These are phyloP conservation scores for Acanthoscelides obtectus DNA, from an alignment of 2,888 invertebrate genomes.

Conservation along the genomic window DNA sequence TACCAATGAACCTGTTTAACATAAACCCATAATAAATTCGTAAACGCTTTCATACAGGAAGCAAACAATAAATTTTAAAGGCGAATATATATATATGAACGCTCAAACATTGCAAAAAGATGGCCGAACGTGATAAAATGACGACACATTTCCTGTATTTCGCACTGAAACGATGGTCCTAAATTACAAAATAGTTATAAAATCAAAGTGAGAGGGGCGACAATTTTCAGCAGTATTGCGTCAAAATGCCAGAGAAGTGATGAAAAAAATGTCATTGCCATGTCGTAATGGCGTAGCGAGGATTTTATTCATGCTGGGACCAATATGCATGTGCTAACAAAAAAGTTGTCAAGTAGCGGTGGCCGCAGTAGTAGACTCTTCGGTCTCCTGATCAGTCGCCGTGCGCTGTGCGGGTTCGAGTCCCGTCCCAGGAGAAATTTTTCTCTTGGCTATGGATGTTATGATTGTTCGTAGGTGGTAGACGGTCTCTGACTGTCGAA, in stretches of 20 bases:
- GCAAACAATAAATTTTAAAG: constrained; percentile 14
- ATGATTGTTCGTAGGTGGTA: too few relatives aligned
- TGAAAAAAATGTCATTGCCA: too few relatives aligned
- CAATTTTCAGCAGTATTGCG: background rate
- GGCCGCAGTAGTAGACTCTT: too few relatives aligned
- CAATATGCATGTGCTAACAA: too few relatives aligned
- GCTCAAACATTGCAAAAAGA: constrained; percentile 19
- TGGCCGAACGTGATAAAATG: constrained; percentile 13
- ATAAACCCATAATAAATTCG: background rate
- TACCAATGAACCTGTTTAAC: background rate
- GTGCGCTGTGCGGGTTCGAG: too few relatives aligned
- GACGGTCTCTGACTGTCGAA: too few relatives aligned
- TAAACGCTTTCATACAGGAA: constrained; percentile 14
- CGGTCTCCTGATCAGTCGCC: too few relatives aligned
- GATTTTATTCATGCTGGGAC: too few relatives aligned
- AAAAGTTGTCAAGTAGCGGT: too few relatives aligned
- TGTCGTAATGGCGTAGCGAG: too few relatives aligned
- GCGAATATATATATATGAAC: constrained; percentile 2
- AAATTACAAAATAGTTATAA: background rate
- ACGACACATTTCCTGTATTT: constrained; percentile 8
- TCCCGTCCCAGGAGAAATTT: too few relatives aligned
- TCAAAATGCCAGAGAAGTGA: background rate
- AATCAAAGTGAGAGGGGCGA: background rate
- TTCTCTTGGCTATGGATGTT: too few relatives aligned
- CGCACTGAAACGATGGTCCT: background rate